phyloP scores from a whole-genome alignment of 1,140 invertebrate genomes.

The Chrysomallon squamiferum region DNA sequence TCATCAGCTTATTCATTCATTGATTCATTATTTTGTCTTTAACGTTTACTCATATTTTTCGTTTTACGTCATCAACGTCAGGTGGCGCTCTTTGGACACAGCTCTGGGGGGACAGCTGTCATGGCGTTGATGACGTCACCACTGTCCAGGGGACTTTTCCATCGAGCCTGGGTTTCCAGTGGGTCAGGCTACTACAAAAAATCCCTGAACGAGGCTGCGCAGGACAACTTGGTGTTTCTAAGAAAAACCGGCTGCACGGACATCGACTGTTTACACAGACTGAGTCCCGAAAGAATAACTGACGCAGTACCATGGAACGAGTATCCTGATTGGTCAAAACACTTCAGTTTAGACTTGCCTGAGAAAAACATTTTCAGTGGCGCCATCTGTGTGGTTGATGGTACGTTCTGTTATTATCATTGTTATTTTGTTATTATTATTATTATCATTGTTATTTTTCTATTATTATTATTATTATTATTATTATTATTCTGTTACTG shows the following conservation, averaged over 20 bases:
- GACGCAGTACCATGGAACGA: conserved; percentile 27
- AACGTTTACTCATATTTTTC: too few species aligned
- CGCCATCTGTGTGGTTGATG: conserved; percentile 38
- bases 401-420: too few species aligned
- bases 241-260: conserved; percentile 29
- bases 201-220: conserved; percentile 12
- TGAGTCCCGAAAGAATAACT: conserved; percentile 26
- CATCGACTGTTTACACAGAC: conserved; percentile 30
- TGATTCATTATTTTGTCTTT: background rate
- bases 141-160: conserved; percentile 23
- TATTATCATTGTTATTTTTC: too few species aligned
- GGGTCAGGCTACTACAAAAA: conserved; percentile 22
- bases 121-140: conserved; percentile 22
- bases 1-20: too few species aligned
- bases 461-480: too few species aligned
- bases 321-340: conserved; percentile 34
- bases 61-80: too few species aligned
- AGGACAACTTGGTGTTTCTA: conserved; percentile 35
- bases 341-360: conserved; percentile 25
- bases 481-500: too few species aligned
- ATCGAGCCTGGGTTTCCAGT: conserved; percentile 23
- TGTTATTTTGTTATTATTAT: too few species aligned
- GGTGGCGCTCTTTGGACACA: conserved; percentile 39
- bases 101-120: conserved; percentile 30
- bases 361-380: conserved; percentile 24